A percentile compares a stretch with the other conserved stretches of the same genome.
These are phyloP conservation scores for Mimachlamys varia DNA, from an alignment of 2,888 invertebrate species.

Conservation along the genomic window DNA sequence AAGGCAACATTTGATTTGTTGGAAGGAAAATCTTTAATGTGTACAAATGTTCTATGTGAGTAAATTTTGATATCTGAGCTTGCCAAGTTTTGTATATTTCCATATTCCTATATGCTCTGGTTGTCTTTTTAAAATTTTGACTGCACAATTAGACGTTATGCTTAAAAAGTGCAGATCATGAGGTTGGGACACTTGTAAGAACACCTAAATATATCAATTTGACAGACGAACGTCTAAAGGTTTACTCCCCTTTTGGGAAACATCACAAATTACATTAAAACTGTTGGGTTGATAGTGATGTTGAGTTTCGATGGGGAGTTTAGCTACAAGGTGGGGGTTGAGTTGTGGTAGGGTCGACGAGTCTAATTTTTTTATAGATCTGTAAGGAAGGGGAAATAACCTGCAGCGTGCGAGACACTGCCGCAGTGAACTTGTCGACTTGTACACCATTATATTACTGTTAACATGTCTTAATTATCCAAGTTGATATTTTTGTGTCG, in stretches of 20 bases:
- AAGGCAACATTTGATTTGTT: neutral
- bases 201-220: neutral
- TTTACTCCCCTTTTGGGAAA: slow-evolving; percentile 12
- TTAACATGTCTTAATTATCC: slow-evolving; percentile 3
- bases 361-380: neutral
- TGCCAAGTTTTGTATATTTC: slow-evolving; percentile 29
- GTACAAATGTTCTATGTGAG: neutral
- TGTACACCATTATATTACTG: slow-evolving; percentile 17
- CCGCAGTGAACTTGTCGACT: neutral
- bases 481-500: slow-evolving; percentile 17
- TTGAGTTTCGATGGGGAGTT: slow-evolving; percentile 12
- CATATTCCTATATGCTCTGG: neutral
- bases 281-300: neutral
- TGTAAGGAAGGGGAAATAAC: neutral
- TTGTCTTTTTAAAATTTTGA: neutral
- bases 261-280: neutral
- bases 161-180: neutral
- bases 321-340: neutral
- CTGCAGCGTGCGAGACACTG: neutral
- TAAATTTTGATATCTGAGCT: neutral
- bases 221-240: no score
- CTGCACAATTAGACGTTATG: neutral
- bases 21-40: neutral
- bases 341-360: neutral
- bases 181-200: no score